Conservation (phyloP, 2,888 invertebrate genomes). For the Xylocampa areola region DNA sequence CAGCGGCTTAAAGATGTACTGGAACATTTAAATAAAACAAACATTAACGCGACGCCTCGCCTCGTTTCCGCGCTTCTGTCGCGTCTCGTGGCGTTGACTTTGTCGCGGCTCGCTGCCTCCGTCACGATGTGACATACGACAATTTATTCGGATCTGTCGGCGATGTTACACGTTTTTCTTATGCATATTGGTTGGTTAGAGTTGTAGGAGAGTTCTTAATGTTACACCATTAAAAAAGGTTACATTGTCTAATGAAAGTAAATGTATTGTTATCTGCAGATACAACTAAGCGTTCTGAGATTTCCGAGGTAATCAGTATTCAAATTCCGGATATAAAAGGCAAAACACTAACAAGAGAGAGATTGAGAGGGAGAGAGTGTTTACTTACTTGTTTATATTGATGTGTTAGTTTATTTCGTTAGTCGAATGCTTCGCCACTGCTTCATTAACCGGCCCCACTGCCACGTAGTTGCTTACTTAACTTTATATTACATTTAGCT, state of each 20-base stretch:
- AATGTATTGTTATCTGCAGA: background rate
- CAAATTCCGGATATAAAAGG: conserved; percentile 1
- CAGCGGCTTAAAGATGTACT: background rate
- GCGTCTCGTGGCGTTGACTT: background rate
- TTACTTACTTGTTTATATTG: background rate
- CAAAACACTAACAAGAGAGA: conserved; percentile 1
- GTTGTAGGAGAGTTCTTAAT: too few species aligned
- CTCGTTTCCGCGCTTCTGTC: background rate
- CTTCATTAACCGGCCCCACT: too few species aligned
- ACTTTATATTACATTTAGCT: too few species aligned
- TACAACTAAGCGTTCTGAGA: background rate
- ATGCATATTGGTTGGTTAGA: conserved; percentile 2
- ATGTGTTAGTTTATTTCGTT: background rate
- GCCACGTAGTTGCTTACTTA: too few species aligned
- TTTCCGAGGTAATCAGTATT: background rate
- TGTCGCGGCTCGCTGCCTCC: background rate
- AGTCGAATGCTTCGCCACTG: too few species aligned
- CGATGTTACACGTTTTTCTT: conserved; percentile 24
- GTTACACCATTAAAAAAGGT: too few species aligned
- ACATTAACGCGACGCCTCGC: background rate
- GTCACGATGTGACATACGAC: background rate
- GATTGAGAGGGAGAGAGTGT: background rate
- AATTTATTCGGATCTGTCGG: conserved; percentile 6
- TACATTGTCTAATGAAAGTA: too few species aligned
- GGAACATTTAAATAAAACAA: conserved; percentile 6